Evolutionary conservation across 2,113 vertebrate genomes (phyloP), one percentile per base, ranked within the genome.

Genomic region (Theristicus caerulescens): DNA sequence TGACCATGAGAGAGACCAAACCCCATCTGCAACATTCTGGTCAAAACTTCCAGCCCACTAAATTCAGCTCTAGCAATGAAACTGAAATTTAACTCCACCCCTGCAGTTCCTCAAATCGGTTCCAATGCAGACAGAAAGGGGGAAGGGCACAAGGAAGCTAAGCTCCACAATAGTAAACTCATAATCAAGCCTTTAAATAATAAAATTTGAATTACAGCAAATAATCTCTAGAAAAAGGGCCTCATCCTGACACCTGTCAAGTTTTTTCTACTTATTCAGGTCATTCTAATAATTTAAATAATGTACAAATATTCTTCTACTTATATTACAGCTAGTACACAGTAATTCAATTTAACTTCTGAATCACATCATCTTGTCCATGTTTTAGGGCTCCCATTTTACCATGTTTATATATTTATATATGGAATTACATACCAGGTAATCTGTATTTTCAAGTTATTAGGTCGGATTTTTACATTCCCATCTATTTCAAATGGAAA

Each of bases 261-360:
- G 8, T 54, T 66, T 78, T 69, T 91, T 58, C 82, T 82, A 49
- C 77, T 85, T 85, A 92, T 12, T 81, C n/a, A 36, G 34, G 59
- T 89, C 20, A 87, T 38, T 85, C 61, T 27, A 94, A 16, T 64
- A 89, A 86, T 79, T 94, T 84, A 76, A 96, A 82, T 82, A 81
- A 73, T 20, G 22, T 20, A 84, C 59, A 82, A 47, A 55, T 47
- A 81, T 71, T 95, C 55, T 57, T 52, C 36, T 82, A 38, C 67
- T 92, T 86, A 67, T 3, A 40, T 20, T 64, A 47, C 12, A 93
- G 40, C 26, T 78, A 78, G 72, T 19, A 69, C 31, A 81, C 21
- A 77, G 22, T 32, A 66, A 94, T 47, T 84, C 55, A 34, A 51
- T 84, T 84, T 73, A 71, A 66, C 58, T 87, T 82, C 83, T 62